phyloP scores from a whole-genome alignment of 2,888 invertebrate species.

The Drosophila paramelanica region DNA sequence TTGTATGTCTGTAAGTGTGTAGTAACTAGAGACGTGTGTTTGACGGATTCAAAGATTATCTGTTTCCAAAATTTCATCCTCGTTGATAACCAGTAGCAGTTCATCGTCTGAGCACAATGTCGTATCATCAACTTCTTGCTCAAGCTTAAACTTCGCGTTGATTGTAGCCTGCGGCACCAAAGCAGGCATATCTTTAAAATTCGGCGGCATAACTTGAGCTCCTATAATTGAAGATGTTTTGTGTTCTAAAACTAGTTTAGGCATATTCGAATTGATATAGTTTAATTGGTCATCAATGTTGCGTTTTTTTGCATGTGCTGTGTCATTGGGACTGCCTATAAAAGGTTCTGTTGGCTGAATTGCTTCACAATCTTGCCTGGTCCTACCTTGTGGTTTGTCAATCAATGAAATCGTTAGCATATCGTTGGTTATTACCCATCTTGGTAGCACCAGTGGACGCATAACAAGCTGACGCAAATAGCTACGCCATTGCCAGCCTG shows the following conservation, averaged over 20 bases:
- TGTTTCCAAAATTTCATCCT: background rate
- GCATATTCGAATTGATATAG: background rate
- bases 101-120: background rate
- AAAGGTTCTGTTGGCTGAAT: background rate
- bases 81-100: background rate
- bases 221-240: background rate
- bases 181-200: background rate
- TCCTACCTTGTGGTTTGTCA: background rate
- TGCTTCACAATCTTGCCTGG: background rate
- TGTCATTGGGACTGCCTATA: background rate
- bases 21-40: background rate
- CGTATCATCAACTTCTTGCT: background rate
- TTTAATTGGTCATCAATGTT: background rate
- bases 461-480: slow-evolving; percentile 1
- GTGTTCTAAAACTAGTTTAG: background rate
- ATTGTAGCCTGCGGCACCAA: background rate
- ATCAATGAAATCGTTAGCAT: background rate
- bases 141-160: background rate
- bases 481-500: background rate
- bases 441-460: background rate
- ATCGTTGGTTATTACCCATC: slow-evolving; percentile 7
- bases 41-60: background rate
- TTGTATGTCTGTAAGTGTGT: background rate
- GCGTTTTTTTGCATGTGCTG: background rate
- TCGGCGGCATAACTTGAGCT: background rate